Percentiles rank a stretch among this genome's conserved stretches.
Conservation (phyloP, 2,113 vertebrate species). For the Peromyscus maniculatus region DNA sequence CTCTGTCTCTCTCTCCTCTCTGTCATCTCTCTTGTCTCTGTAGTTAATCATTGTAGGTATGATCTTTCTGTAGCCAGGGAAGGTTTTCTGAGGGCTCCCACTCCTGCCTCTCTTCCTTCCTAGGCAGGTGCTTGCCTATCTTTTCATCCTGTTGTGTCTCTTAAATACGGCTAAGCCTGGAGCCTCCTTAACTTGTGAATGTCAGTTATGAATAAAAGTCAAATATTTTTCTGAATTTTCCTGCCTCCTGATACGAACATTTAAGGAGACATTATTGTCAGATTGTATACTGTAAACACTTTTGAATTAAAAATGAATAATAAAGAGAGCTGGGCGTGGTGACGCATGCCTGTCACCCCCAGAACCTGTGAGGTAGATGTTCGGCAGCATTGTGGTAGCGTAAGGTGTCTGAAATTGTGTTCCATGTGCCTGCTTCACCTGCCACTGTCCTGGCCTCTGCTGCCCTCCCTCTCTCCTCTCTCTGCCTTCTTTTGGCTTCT, state of each 20-base stretch:
- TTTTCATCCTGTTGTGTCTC: neutral
- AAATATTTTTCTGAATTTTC: slow-evolving; percentile 11
- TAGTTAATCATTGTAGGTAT: neutral
- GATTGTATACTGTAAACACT: neutral
- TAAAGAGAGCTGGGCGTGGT: neutral
- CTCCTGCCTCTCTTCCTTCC: neutral
- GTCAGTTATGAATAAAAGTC: neutral
- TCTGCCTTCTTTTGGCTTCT: neutral
- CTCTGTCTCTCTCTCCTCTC: neutral
- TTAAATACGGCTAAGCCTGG: neutral
- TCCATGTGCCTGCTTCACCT: neutral
- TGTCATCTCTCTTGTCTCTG: neutral
- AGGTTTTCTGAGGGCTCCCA: neutral
- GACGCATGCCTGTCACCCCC: neutral
- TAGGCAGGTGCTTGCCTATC: neutral
- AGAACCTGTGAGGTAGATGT: neutral
- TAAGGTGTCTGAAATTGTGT: neutral
- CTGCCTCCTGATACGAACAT: neutral
- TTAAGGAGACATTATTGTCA: neutral
- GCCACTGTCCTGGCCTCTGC: rapidly evolving
- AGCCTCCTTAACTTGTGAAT: neutral
- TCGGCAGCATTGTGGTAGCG: neutral
- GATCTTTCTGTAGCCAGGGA: neutral
- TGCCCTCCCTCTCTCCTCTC: neutral
- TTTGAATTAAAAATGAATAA: neutral